Evolutionary conservation across 1,140 invertebrate genomes (phyloP), one percentile per base, ranked within the genome.

Genomic region (Venturia canescens): DNA sequence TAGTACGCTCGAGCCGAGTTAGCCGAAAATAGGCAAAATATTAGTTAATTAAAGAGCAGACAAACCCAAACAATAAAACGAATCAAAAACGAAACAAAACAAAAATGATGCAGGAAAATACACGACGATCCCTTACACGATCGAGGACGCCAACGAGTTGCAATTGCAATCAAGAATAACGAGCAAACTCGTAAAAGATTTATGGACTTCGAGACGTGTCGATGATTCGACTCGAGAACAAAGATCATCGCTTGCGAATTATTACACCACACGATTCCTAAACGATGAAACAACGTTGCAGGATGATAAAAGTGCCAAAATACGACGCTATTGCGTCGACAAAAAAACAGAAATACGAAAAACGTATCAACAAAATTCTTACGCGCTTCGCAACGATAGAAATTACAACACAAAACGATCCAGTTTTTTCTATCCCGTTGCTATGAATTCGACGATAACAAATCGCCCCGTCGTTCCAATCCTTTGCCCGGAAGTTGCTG

Each of bases 401-500:
- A 48, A 11, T 71, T 71, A 48, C 6, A 71, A 21, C 13, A 18
- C 34, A 21, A 71, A 48, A 71, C 11, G 21, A 23, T 9, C 31
- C 5, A 71, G 38, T 44, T n/a, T 21, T 53, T 53, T 53, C 2
- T 63, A 63, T 63, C 60, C 60, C 23, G 60, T 63, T 13, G 26
- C 23, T n/a, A 26, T 23, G 23, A 27, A 3, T 3, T 44, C 69
- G 3, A 31, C 69, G 34, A 48, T 21, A 48, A 29, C 23, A 48
- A 44, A 6, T 44, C 16, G 48, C 6, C 50, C 77, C 9, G 66
- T 78, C 18, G 66, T 80, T 0, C 85, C 87, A 7, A 38, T 86
- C 27, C 48, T 91, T 13, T 89, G 89, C 75, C 85, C 89, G 6
- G 88, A 91, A 67, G 90, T 90, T 9, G 89, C 90, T 3, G 90